Percentiles rank a stretch among this genome's conserved stretches.
These are phyloP conservation scores for Meriones psammophilus DNA, from an alignment of 2,797 vertebrate species.

Conservation along the genomic window DNA sequence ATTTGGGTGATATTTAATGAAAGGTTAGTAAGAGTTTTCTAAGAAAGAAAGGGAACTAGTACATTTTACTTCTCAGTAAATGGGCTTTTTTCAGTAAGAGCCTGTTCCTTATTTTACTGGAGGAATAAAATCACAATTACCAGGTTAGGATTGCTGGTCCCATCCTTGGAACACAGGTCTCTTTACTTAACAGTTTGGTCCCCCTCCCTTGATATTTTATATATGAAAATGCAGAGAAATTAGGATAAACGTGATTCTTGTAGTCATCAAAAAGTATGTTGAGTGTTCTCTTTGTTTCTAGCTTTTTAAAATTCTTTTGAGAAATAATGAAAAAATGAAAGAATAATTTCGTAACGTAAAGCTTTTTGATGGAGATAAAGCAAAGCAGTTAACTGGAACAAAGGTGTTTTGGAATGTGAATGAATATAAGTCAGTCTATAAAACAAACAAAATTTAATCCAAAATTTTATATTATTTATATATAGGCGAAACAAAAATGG, in stretches of 20 bases:
- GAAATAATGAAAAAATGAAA: slow-evolving; percentile 19
- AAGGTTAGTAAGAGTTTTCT: slow-evolving; percentile 29
- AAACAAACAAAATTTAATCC: too few relatives aligned
- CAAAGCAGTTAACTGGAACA: slow-evolving; percentile 35
- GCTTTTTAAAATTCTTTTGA: slow-evolving; percentile 32
- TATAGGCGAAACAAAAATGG: slow-evolving; percentile 9
- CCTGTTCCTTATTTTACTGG: neutral
- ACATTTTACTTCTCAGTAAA: neutral
- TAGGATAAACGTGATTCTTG: slow-evolving; percentile 32
- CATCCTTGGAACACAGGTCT: neutral
- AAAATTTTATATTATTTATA: neutral
- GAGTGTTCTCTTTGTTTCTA: slow-evolving; percentile 26
- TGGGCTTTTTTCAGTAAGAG: neutral
- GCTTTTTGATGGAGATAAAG: slow-evolving; percentile 48
- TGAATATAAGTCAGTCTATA: slow-evolving; percentile 25
- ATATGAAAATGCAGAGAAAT: slow-evolving; percentile 36
- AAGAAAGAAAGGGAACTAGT: neutral
- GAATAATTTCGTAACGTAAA: slow-evolving; percentile 33
- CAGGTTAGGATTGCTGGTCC: neutral
- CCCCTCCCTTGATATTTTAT: neutral
- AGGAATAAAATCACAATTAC: neutral
- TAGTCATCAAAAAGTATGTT: neutral
- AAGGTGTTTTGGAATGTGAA: slow-evolving; percentile 49
- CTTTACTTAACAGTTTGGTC: neutral
- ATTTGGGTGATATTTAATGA: slow-evolving; percentile 23